Base-by-base conservation (phyloP, 2,113 vertebrate genomes). In the Origma solitaria region DNA sequence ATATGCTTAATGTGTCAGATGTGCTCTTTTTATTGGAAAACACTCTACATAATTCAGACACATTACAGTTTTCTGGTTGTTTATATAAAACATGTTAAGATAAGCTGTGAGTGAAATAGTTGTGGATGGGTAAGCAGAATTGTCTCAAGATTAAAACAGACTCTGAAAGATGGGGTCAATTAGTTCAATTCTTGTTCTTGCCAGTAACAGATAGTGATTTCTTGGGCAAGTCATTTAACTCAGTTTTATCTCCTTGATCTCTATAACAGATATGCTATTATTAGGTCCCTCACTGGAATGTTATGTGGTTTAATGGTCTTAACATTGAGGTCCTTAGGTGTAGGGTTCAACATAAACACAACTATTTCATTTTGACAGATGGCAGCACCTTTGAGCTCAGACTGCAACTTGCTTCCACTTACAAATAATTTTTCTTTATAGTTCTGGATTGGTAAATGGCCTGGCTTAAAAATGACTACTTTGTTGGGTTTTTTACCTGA, bases 161-260 rank as follows among this genome's bases (percentile, higher is more conserved):
- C 82, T 82, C 70, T 88, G 95, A 90, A 73, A 81, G 57, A 90
- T 7, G 8, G 38, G 35, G 78, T 86, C 93, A 88, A 91, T 95
- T 86, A 82, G 35, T 91, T 90, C 45, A 89, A 58, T 84, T 91
- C 71, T 75, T 90, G 33, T 30, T 88, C 78, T 81, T 88, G 54
- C 73, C 75, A 75, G 75, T 65, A 94, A 85, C 64, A 92, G 83
- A 79, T 17, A 92, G 64, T 57, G 82, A 84, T 92, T 94, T 88
- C 68, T 90, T 77, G 79, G 62, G 58, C 60, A 93, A 92, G 81
- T 86, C 24, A 90, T 95, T 96, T 94, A 94, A 92, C 35, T 95
- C 4, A 3, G 45, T 83, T 91, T 96, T 93, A 95, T 83, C 81
- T 96, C 72, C 86, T 70, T 85, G 80, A 92, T 88, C 83, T 92